phyloP scores from a whole-genome alignment of 2,113 vertebrate genomes.

The Oncorhynchus clarkii region DNA sequence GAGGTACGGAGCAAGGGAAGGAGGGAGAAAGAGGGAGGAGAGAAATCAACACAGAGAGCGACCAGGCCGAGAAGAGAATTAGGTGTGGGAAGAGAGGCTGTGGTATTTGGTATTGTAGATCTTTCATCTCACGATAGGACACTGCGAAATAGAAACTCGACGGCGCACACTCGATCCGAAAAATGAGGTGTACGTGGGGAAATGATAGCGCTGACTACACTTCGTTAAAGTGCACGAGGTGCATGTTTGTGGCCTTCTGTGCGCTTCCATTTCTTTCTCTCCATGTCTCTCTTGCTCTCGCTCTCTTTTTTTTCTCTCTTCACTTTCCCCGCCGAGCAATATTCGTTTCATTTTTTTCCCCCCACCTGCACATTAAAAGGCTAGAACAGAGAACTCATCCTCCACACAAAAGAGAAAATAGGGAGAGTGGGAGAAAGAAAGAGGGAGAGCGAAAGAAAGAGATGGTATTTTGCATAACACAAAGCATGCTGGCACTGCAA shows the following conservation, averaged over 20 bases:
- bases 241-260: neutral
- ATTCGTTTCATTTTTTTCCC: neutral
- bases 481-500: constrained; percentile 25
- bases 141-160: neutral
- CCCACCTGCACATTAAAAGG: constrained; percentile 1
- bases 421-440: constrained; percentile 25
- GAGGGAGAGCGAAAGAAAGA: neutral
- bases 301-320: neutral
- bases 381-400: neutral
- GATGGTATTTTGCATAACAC: constrained; percentile 20
- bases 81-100: neutral
- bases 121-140: neutral
- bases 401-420: neutral
- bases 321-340: neutral
- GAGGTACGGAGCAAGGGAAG: neutral
- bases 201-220: neutral
- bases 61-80: constrained; percentile 24
- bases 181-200: neutral
- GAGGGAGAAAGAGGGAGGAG: neutral
- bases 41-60: constrained; percentile 14
- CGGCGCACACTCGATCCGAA: neutral
- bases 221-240: neutral
- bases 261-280: neutral
- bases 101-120: neutral
- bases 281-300: neutral